Evolutionary conservation across 2,888 invertebrate species (phyloP).

Genomic region (Phortica magna): DNA sequence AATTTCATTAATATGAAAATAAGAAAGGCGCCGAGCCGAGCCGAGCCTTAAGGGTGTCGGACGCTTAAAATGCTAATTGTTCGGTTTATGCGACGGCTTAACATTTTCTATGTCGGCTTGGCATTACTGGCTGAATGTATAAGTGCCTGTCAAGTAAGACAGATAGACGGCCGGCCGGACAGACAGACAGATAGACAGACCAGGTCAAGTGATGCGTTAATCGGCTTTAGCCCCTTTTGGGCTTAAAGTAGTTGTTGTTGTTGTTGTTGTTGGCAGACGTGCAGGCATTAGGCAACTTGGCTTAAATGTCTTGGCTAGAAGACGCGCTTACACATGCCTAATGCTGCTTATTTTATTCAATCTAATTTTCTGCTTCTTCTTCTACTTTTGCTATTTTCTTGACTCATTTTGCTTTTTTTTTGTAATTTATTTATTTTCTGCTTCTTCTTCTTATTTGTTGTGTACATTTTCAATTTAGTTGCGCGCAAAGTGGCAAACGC

Average conservation of each 20-base stretch:
- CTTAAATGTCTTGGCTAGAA: no score
- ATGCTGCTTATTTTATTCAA: no score
- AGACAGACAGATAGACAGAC: background rate
- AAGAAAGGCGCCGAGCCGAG: no score
- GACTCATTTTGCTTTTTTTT: background rate
- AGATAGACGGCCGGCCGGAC: background rate
- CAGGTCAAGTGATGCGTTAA: background rate
- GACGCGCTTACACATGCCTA: no score
- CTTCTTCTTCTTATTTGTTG: background rate
- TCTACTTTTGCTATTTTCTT: background rate
- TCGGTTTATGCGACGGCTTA: background rate
- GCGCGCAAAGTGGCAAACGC: background rate
- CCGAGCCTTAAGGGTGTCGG: conserved; percentile 4
- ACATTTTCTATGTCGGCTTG: no score
- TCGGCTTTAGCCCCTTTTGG: background rate
- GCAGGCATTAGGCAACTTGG: no score
- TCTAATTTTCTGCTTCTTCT: background rate
- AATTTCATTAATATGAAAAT: conserved; percentile 52
- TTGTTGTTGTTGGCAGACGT: no score
- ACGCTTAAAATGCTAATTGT: background rate
- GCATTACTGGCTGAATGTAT: no score
- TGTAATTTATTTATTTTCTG: background rate
- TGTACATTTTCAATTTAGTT: conserved; percentile 8
- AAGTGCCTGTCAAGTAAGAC: no score
- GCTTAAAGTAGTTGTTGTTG: no score